Base-by-base conservation (phyloP, 2,113 vertebrate species). In the Corynorhinus townsendii region DNA sequence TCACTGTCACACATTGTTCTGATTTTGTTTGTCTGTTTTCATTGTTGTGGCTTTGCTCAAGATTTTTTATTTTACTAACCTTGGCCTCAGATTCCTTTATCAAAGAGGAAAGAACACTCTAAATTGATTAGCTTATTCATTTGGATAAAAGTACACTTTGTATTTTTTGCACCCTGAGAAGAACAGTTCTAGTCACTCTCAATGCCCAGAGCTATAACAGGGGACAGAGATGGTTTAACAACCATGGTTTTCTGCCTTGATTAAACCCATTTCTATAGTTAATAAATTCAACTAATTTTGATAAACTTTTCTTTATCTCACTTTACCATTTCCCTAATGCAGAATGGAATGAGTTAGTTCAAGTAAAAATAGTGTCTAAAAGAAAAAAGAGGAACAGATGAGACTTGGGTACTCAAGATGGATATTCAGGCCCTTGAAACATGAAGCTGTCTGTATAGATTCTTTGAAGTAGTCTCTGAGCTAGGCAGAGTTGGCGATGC, bases 1-100 rank as follows among this genome's bases (percentile, higher is more conserved):
- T 80, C n/a, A 59, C 5, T 3, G 4, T 73, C 85, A 93, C 56
- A 40, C 91, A 90, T 86, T 49, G 79, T 96, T 76, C 83, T 82
- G 28, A 40, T 82, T 95, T 94, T 95, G 66, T 77, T 66, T 73
- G 56, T 79, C 28, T 87, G 11, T 68, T 95, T 96, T 91, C 66
- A 22, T 35, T 86, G 64, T 72, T 90, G 24, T 66, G 95, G 38
- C 64, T 91, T 87, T 69, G 35, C 64, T 73, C 56, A 89, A 52
- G 45, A 54, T 38, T 92, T 77, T 95, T 97, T 82, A 93, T 96
- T 90, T 94, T 35, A 85, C 52, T 94, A 93, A 90, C 87, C 80
- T 88, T 95, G 68, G 66, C 40, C 47, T 90, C 49, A 52, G 66
- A 85, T 88, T 81, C 52, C 28, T 92, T 90, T 91, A 69, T 95